Conservation (phyloP, 2,888 invertebrate genomes). For the Eilema sororculum region DNA sequence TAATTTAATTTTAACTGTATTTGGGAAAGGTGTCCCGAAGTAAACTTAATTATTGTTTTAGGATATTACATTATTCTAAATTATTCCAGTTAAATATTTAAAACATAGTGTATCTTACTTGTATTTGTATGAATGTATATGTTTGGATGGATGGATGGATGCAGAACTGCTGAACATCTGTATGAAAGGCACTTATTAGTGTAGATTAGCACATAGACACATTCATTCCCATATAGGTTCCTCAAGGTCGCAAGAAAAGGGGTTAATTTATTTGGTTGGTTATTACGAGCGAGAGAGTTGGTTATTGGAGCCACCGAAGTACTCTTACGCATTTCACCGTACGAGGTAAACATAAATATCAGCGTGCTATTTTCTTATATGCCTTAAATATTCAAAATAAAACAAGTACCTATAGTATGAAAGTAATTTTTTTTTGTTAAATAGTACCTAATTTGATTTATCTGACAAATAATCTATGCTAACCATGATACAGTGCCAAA, state of each 20-base stretch:
- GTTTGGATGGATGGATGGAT: background rate
- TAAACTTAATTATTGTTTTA: slow-evolving; percentile 9
- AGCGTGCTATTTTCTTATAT: background rate
- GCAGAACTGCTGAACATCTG: background rate
- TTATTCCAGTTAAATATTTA: background rate
- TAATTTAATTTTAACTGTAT: slow-evolving; percentile 8
- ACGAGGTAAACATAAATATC: background rate
- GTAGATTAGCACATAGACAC: too few relatives aligned
- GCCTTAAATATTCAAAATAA: background rate
- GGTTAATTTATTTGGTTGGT: too few relatives aligned
- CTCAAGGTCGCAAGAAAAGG: too few relatives aligned
- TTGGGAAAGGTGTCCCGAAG: slow-evolving; percentile 8
- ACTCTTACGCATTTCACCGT: too few relatives aligned
- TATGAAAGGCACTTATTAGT: background rate
- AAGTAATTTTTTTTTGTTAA: too few relatives aligned
- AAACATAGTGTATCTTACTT: background rate
- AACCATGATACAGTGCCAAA: background rate
- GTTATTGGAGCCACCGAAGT: too few relatives aligned
- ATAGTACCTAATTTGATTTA: too few relatives aligned
- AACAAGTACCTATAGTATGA: too few relatives aligned
- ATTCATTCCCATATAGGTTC: too few relatives aligned
- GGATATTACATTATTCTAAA: background rate
- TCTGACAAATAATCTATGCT: background rate
- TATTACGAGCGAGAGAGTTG: too few relatives aligned
- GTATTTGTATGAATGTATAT: background rate